Conservation (phyloP, 2,113 vertebrate species). For the Cryptomyrus ogoouensis region DNA sequence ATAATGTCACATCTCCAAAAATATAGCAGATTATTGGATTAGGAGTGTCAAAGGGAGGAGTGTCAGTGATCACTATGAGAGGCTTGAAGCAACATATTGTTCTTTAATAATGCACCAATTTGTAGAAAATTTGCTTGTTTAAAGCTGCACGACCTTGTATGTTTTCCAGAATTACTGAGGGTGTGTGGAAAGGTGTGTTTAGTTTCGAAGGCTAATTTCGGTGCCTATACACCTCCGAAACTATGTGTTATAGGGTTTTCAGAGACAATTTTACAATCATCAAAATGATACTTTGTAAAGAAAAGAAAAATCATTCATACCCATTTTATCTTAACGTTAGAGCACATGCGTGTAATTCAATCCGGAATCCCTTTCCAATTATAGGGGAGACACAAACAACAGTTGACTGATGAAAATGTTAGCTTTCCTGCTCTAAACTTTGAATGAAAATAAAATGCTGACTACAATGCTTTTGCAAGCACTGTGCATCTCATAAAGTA, state of each 20-base stretch:
- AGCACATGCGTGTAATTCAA: neutral
- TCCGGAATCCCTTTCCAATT: neutral
- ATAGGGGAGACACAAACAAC: neutral
- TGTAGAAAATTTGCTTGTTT: neutral
- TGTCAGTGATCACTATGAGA: neutral
- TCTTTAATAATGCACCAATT: neutral
- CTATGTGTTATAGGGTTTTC: neutral
- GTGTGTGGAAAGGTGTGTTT: neutral
- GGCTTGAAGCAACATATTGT: neutral
- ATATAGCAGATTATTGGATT: neutral
- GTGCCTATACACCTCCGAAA: neutral
- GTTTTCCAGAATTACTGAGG: neutral
- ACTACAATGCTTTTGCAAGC: neutral
- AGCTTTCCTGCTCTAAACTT: neutral
- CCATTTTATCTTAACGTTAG: neutral
- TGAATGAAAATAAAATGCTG: neutral
- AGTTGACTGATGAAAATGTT: neutral
- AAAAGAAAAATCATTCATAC: neutral
- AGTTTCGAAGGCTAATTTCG: neutral
- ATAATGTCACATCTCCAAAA: neutral
- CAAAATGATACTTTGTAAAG: neutral
- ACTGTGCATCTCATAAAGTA: neutral
- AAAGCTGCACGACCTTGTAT: neutral
- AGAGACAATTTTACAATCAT: neutral
- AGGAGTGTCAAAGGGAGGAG: neutral